These are phyloP conservation scores for Perccottus glenii DNA, from an alignment of 2,113 vertebrate genomes.

Conservation along the genomic window DNA sequence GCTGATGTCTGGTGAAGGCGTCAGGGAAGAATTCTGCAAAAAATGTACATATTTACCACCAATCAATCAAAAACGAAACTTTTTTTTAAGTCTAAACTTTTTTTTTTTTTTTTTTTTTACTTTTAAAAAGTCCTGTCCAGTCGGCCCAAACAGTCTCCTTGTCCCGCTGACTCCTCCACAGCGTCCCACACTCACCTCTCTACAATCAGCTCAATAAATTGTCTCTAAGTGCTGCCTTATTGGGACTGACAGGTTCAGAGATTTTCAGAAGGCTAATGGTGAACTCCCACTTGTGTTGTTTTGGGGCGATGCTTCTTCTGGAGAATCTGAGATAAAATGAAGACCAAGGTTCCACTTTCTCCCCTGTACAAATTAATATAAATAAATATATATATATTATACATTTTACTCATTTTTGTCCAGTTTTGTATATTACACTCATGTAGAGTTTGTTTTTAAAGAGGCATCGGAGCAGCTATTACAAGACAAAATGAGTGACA, in stretches of 20 bases:
- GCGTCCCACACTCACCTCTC: conserved; percentile 35
- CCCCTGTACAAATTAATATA: conserved; percentile 84
- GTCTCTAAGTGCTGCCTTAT: conserved; percentile 70
- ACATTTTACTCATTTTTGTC: conserved; percentile 81
- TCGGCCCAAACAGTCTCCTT: no score
- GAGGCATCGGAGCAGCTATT: conserved; percentile 79
- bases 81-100: no score
- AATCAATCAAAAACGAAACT: not conserved
- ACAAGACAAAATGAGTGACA: conserved; percentile 76
- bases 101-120: no score
- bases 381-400: conserved; percentile 78
- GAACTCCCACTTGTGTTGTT: conserved; percentile 57
- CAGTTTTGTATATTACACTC: conserved; percentile 80
- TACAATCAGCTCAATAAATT: conserved; percentile 12
- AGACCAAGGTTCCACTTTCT: conserved; percentile 82
- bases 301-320: conserved; percentile 59
- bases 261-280: conserved; percentile 41
- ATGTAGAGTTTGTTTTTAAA: conserved; percentile 76
- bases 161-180: not conserved
- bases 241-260: conserved; percentile 52
- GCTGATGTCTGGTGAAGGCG: conserved; percentile 1
- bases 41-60: conserved; percentile 7
- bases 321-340: conserved; percentile 43
- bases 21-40: conserved; percentile 10
- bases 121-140: not conserved